These are phyloP conservation scores for Sebastes iracundus DNA, from an alignment of 2,797 vertebrate genomes.

Conservation along the genomic window DNA sequence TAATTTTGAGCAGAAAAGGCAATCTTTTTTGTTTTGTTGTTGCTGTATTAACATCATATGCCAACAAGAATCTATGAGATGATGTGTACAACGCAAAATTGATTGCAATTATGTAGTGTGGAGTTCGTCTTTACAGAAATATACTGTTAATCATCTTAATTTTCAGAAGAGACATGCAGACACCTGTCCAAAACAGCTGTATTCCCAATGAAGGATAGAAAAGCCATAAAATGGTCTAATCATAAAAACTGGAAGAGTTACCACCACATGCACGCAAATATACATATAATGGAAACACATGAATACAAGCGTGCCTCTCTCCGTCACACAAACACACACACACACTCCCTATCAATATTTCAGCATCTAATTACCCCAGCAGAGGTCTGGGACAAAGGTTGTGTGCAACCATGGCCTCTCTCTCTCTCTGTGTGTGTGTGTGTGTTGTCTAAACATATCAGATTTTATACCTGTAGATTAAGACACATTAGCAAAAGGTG, in stretches of 20 bases:
- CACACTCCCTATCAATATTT: slow-evolving; percentile 79
- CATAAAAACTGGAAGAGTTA: background rate
- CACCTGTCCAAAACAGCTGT: too few relatives aligned
- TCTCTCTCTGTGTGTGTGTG: background rate
- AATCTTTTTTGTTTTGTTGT: background rate
- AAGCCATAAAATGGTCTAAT: background rate
- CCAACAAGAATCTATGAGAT: background rate
- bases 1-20: background rate
- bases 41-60: background rate
- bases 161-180: too few relatives aligned
- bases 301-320: background rate
- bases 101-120: background rate
- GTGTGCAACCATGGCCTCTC: slow-evolving; percentile 19
- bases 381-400: slow-evolving; percentile 70
- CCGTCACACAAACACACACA: slow-evolving; percentile 15
- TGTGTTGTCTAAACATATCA: slow-evolving; percentile 11
- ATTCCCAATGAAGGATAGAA: background rate
- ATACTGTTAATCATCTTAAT: background rate
- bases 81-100: background rate
- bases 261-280: background rate
- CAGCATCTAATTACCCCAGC: slow-evolving; percentile 77
- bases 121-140: background rate
- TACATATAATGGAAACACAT: background rate
- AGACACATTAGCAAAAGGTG: background rate
- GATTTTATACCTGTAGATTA: background rate